These are phyloP conservation scores for Neoarius graeffei DNA, from an alignment of 2,113 vertebrate species.

Conservation along the genomic window DNA sequence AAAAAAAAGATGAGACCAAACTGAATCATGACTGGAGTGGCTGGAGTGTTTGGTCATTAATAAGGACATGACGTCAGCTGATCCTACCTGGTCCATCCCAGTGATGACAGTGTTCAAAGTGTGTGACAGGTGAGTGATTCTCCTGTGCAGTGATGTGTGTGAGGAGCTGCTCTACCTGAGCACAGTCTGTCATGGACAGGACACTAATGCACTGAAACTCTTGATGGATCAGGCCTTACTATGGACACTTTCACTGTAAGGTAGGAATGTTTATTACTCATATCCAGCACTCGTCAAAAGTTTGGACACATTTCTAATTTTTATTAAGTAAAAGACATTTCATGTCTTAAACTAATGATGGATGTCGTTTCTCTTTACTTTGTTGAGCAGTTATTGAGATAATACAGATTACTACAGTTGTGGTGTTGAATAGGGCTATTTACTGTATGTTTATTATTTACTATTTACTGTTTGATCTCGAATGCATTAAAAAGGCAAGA, in stretches of 20 bases:
- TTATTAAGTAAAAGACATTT: no score
- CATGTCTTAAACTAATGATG: no score
- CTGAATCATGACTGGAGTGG: not conserved
- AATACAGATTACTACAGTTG: no score
- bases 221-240: not conserved
- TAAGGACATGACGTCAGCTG: slow-evolving; percentile 25
- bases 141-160: slow-evolving; percentile 14
- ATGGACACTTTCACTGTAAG: slow-evolving; percentile 29
- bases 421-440: no score
- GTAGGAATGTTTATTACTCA: slow-evolving; percentile 6
- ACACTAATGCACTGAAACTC: not conserved
- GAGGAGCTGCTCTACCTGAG: slow-evolving; percentile 14
- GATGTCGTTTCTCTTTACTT: no score
- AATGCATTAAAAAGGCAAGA: no score
- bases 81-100: not conserved
- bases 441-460: no score
- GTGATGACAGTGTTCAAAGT: not conserved
- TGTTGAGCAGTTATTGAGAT: no score
- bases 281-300: not conserved
- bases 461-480: no score
- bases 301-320: no score
- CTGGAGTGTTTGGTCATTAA: not conserved
- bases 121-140: slow-evolving; percentile 4
- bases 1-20: not conserved
- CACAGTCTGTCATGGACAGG: not conserved